Conservation (phyloP, 2,113 vertebrate species). For the Muntiacus muntjak region DNA sequence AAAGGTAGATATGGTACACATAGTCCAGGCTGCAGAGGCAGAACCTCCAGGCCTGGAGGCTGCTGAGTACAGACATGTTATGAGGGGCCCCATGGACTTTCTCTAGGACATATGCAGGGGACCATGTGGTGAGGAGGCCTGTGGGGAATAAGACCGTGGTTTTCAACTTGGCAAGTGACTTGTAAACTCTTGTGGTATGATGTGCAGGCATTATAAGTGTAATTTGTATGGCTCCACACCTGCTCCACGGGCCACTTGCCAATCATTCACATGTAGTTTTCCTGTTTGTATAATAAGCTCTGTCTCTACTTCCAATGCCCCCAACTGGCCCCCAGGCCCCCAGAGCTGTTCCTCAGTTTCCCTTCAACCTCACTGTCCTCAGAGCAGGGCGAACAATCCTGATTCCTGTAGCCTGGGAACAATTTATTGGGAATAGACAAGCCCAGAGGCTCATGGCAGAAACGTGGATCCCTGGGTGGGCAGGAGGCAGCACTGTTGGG, state of each 20-base stretch:
- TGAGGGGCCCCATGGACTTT: background rate
- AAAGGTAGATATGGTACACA: background rate
- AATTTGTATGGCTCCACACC: background rate
- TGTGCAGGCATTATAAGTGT: background rate
- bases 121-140: background rate
- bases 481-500: rapidly evolving
- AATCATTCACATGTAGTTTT: background rate
- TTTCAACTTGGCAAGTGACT: background rate
- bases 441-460: background rate
- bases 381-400: background rate
- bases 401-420: background rate
- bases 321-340: background rate
- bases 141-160: rapidly evolving
- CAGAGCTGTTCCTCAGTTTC: background rate
- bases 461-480: background rate
- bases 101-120: background rate
- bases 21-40: background rate
- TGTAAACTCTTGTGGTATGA: background rate
- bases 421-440: conserved; percentile 48
- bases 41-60: background rate
- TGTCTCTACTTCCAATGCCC: background rate
- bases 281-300: background rate
- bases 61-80: background rate
- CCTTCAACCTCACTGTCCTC: background rate
- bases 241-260: background rate